Percentiles rank a stretch among this genome's conserved stretches.
These are phyloP conservation scores for Agonum fuliginosum DNA, from an alignment of 2,888 invertebrate species.

Conservation along the genomic window DNA sequence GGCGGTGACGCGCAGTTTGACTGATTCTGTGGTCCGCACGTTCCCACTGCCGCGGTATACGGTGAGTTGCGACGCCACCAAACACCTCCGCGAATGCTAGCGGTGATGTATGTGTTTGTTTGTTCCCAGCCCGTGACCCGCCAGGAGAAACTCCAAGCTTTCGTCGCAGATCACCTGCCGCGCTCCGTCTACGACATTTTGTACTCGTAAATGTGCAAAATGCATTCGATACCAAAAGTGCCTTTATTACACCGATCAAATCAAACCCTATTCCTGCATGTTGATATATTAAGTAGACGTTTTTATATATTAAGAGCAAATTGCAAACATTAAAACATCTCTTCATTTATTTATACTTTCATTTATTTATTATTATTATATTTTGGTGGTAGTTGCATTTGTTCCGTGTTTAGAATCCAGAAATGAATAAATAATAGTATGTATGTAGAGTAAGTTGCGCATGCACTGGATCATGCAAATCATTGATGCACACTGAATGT, in stretches of 20 bases:
- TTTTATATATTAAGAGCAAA: conserved; percentile 17
- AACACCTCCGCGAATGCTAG: conserved; percentile 27
- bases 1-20: conserved; percentile 84
- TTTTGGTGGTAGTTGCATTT: conserved; percentile 1
- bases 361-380: not conserved
- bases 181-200: conserved; percentile 87
- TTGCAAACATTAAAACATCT: not conserved
- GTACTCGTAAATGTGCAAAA: conserved; percentile 72
- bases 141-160: conserved; percentile 85
- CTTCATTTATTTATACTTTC: not conserved
- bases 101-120: conserved; percentile 39
- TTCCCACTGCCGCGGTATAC: conserved; percentile 90
- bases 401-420: conserved; percentile 3
- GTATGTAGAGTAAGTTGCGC: conserved; percentile 10
- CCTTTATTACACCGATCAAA: conserved; percentile 39
- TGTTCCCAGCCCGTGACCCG: conserved; percentile 79
- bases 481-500: conserved; percentile 21
- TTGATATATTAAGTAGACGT: conserved; percentile 22
- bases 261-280: conserved; percentile 24
- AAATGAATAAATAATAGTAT: conserved; percentile 15
- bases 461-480: conserved; percentile 38
- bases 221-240: conserved; percentile 44
- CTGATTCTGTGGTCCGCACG: conserved; percentile 86
- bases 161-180: conserved; percentile 88
- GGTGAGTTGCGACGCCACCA: conserved; percentile 13